Evolutionary conservation across 2,113 vertebrate species (phyloP).

Genomic region (Patagioenas fasciata): DNA sequence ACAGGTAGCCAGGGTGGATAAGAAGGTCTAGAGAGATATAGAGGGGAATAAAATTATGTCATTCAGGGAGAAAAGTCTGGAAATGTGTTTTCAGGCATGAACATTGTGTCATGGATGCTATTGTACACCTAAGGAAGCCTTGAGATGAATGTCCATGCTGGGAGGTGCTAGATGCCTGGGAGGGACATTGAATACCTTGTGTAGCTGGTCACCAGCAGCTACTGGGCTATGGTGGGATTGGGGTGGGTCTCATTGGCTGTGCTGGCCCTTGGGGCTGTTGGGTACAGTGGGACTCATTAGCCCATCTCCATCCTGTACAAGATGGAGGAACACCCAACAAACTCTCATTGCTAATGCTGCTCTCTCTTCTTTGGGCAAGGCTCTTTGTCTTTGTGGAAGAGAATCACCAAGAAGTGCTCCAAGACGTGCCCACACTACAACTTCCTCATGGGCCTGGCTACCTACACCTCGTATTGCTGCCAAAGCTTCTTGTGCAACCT

Average conservation of each 20-base stretch:
- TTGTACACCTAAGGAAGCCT: neutral
- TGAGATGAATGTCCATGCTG: neutral
- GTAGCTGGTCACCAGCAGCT: neutral
- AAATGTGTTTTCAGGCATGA: neutral
- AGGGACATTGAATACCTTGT: neutral
- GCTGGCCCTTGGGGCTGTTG: neutral
- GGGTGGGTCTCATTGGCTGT: neutral
- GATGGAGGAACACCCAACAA: neutral
- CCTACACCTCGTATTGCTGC: slow-evolving; percentile 60
- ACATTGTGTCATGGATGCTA: neutral
- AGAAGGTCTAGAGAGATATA: neutral
- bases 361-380: slow-evolving; percentile 8
- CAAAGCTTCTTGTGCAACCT: slow-evolving; percentile 52
- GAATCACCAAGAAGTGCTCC: slow-evolving; percentile 66
- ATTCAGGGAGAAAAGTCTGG: neutral
- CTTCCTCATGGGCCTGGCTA: slow-evolving; percentile 35
- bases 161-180: neutral
- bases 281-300: neutral
- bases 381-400: slow-evolving; percentile 22
- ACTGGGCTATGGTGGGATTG: neutral
- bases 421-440: slow-evolving; percentile 41
- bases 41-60: neutral
- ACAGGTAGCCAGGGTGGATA: neutral
- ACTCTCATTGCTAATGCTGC: rapidly evolving
- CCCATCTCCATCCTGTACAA: no score